Base-by-base conservation (phyloP, 1,140 invertebrate genomes). In the Melipona quadrifasciata region DNA sequence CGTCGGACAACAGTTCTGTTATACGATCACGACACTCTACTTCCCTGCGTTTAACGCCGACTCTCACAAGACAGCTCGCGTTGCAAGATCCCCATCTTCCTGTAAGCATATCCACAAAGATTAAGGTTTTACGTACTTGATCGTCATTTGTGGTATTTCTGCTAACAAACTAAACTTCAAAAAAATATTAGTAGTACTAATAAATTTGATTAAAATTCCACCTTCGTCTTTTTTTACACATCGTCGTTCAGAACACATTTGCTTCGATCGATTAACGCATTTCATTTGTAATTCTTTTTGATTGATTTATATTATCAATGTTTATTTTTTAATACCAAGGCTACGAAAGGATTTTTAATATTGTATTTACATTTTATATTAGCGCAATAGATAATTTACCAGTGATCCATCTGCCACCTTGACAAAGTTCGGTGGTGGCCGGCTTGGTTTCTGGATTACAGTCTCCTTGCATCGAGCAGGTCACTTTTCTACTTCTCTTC, bases 1-100 rank as follows among this genome's bases (percentile, higher is more conserved):
- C 92, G 31, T 90, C 76, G 11, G 93, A 92, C 3, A 83, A 24
- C 55, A 86, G 86, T 65, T 93, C 91, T 24, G 91, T 92, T 61
- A 80, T 81, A 79, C 92, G 91, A 81, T 93, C 92, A 39, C 88
- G 89, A 79, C 93, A 93, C 64, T 87, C 87, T 12, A 93, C 90
- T 67, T 91, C 86, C 27, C 93, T 88, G 12, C 70, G 84, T 68
- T 93, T 93, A 24, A 92, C 67, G 16, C 93, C 93, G 27, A 87
- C 85, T 78, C 91, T 93, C 10, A 70, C n/a, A 17, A 82, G 71
- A 27, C 93, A 93, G 16, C 90, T 93, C 27, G 93, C 91, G 65
- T 93, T 93, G 75, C 93, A 93, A 12, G 86, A 72, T 58, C 89
- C 90, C 93, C 93, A 93, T 82, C 90, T 93, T 57, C 91, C 93